A percentile compares a stretch with the other conserved stretches of the same genome.
Evolutionary conservation across 2,797 vertebrate genomes (phyloP).

Genomic region (Columba guinea): DNA sequence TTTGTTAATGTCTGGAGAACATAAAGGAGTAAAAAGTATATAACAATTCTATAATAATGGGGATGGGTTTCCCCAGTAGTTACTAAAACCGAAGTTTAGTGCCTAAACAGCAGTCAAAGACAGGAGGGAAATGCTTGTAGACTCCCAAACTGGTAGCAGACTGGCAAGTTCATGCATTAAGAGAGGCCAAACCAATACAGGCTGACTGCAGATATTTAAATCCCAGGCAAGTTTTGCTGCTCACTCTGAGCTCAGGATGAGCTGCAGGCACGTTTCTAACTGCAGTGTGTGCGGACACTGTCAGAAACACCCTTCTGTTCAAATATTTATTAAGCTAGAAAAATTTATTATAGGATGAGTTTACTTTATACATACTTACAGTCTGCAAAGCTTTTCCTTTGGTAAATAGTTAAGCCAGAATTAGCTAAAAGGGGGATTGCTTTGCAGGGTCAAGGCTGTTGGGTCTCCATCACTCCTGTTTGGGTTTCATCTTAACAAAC

Average conservation of each 20-base stretch:
- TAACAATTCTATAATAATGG: background rate
- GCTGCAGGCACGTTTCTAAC: background rate
- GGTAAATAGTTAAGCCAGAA: background rate
- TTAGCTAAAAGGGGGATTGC: background rate
- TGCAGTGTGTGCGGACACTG: background rate
- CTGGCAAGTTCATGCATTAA: background rate
- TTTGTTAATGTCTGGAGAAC: background rate
- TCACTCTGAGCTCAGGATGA: background rate
- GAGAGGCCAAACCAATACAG: background rate
- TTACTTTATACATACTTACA: background rate
- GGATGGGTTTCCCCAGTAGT: background rate
- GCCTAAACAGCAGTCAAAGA: background rate
- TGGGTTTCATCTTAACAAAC: background rate
- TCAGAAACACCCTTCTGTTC: conserved; percentile 6
- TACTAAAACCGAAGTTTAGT: background rate
- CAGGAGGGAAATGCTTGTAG: background rate
- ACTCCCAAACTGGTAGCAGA: background rate
- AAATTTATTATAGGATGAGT: background rate
- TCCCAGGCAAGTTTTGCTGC: background rate
- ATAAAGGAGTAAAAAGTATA: background rate
- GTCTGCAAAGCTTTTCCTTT: background rate
- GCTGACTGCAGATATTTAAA: background rate
- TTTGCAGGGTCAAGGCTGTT: background rate
- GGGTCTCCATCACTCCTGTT: background rate
- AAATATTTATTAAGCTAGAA: conserved; percentile 39